A percentile compares a stretch with the other conserved stretches of the same genome.
Conservation (phyloP, 2,797 vertebrate species). For the Meriones psammophilus region DNA sequence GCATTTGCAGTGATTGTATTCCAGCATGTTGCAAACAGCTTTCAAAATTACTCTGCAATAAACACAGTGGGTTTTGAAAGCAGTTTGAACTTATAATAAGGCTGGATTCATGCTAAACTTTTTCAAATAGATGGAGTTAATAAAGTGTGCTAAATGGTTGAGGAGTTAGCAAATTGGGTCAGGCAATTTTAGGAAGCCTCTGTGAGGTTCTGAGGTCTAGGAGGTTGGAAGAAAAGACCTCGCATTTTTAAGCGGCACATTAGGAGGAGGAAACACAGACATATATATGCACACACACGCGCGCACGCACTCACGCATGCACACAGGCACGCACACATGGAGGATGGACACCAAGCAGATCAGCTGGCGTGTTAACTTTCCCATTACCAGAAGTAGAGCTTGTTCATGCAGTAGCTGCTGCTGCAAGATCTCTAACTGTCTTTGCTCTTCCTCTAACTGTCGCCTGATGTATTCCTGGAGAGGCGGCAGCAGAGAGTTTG, state of each 20-base stretch:
- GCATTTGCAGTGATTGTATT: background rate
- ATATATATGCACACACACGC: accelerated
- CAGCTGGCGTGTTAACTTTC: conserved; percentile 79
- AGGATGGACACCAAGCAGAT: conserved; percentile 69
- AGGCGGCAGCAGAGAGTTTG: conserved; percentile 85
- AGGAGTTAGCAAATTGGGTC: background rate
- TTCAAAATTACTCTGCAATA: conserved; percentile 50
- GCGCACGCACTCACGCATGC: conserved; percentile 3
- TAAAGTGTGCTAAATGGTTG: background rate
- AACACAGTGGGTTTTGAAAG: conserved; percentile 37
- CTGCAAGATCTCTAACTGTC: conserved; percentile 99
- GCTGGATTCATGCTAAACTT: background rate
- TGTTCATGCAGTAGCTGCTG: conserved; percentile 99
- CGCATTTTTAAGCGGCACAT: background rate
- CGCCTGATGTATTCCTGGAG: conserved; percentile 99
- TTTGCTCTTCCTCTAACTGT: conserved; percentile 99
- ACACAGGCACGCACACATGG: background rate
- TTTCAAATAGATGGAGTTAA: background rate
- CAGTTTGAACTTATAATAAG: conserved; percentile 24
- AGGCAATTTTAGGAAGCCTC: conserved; percentile 6
- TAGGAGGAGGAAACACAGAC: background rate
- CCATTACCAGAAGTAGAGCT: conserved; percentile 99
- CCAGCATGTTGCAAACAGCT: conserved; percentile 71
- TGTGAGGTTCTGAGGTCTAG: background rate
- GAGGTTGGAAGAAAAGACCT: background rate